Evolutionary conservation across 2,113 vertebrate species (phyloP).

Genomic region (Elachura formosa): DNA sequence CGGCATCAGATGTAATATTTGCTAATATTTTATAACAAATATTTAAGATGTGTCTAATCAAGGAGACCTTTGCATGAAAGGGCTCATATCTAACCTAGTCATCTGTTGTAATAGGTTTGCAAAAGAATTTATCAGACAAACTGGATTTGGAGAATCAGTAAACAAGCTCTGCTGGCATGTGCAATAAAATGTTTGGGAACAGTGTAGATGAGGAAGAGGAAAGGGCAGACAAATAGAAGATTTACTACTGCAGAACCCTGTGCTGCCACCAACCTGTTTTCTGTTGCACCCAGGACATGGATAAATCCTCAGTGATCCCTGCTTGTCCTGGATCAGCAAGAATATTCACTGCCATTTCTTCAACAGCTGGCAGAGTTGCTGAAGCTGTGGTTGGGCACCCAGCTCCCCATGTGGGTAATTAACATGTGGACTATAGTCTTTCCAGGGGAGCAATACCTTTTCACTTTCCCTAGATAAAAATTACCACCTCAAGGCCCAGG

Average conservation of each 20-base stretch:
- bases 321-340: background rate
- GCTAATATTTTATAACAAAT: slow-evolving; percentile 1
- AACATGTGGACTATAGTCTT: background rate
- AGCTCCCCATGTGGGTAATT: background rate
- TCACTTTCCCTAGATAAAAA: background rate
- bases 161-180: background rate
- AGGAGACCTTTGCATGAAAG: background rate
- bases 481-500: background rate
- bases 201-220: background rate
- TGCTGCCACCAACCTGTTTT: background rate
- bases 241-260: background rate
- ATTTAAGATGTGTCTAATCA: slow-evolving; percentile 3
- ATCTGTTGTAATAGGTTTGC: background rate
- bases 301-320: background rate
- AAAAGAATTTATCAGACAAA: background rate
- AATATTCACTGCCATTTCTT: background rate
- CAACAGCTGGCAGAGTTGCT: background rate
- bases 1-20: background rate
- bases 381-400: background rate
- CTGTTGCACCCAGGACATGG: background rate
- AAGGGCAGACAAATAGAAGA: background rate
- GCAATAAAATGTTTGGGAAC: background rate
- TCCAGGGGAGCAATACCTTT: background rate
- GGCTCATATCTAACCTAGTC: background rate
- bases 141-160: background rate